Conservation (phyloP, 2,888 invertebrate species). For the Camponotus fellah region DNA sequence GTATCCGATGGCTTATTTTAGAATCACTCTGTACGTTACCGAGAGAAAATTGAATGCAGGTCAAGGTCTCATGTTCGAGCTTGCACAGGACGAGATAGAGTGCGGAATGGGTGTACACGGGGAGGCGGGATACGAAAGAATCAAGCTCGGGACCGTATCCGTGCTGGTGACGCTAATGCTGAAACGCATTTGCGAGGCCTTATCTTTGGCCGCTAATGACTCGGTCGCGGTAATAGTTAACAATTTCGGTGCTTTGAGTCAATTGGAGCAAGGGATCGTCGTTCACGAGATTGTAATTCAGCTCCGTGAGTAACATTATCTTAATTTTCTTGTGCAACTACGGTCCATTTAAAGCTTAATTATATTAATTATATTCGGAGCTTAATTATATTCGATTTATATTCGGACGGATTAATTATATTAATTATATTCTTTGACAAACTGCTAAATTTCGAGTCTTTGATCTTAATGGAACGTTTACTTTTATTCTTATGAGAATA, state of each 20-base stretch:
- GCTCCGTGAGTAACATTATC: constrained; percentile 87
- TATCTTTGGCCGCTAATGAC: constrained; percentile 75
- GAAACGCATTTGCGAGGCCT: constrained; percentile 76
- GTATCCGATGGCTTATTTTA: neutral
- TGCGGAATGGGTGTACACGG: constrained; percentile 88
- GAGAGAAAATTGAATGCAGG: constrained; percentile 69
- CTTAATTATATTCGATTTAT: neutral
- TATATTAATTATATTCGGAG: neutral
- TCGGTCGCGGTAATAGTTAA: constrained; percentile 91
- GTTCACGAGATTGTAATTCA: constrained; percentile 89
- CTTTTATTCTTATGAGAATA: neutral
- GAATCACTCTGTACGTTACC: neutral
- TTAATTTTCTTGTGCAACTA: neutral
- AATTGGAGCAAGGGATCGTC: constrained; percentile 92
- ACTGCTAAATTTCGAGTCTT: neutral
- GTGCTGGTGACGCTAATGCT: constrained; percentile 87
- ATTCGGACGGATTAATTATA: neutral
- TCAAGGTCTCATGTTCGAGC: constrained; percentile 88
- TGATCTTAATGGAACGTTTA: neutral
- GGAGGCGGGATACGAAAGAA: constrained; percentile 87
- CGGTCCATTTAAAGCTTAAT: neutral
- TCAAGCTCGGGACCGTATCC: constrained; percentile 85
- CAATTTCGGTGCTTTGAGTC: constrained; percentile 92
- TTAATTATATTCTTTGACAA: neutral
- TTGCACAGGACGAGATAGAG: constrained; percentile 90